These are phyloP conservation scores for Myiagra hebetior DNA, from an alignment of 2,113 vertebrate genomes.

Conservation along the genomic window DNA sequence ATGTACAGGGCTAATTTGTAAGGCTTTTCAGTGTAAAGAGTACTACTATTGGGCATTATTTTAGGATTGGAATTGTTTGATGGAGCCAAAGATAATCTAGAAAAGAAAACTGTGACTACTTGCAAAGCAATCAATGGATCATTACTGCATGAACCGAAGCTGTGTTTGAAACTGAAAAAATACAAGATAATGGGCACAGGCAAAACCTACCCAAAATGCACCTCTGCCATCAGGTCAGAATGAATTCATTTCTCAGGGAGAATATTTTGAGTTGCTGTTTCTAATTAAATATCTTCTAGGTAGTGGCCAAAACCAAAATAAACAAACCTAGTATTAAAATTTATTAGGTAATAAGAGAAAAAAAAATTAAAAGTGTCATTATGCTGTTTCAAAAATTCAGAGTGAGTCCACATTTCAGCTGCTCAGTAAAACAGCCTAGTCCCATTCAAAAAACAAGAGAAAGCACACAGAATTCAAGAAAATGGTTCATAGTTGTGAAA, in stretches of 20 bases:
- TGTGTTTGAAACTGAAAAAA: not conserved
- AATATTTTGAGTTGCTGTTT: not conserved
- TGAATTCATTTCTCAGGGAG: not conserved
- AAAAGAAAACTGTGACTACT: not conserved
- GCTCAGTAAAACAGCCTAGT: not conserved
- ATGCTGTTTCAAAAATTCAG: not conserved
- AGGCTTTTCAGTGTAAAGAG: not conserved
- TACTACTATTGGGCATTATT: not conserved
- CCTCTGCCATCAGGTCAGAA: not conserved
- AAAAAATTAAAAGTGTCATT: not conserved
- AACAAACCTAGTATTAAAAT: not conserved
- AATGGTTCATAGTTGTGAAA: not conserved
- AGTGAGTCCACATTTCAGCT: not conserved
- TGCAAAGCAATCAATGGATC: not conserved
- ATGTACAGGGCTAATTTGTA: not conserved
- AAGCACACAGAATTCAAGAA: not conserved
- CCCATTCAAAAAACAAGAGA: not conserved
- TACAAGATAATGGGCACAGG: not conserved
- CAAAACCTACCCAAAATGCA: not conserved
- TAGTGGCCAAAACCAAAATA: not conserved
- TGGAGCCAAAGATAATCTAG: not conserved
- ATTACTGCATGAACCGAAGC: not conserved
- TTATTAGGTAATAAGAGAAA: not conserved
- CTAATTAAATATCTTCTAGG: not conserved
- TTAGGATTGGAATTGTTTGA: not conserved